Base-by-base conservation (phyloP, 2,888 invertebrate species). In the Nomada goodeniana region DNA sequence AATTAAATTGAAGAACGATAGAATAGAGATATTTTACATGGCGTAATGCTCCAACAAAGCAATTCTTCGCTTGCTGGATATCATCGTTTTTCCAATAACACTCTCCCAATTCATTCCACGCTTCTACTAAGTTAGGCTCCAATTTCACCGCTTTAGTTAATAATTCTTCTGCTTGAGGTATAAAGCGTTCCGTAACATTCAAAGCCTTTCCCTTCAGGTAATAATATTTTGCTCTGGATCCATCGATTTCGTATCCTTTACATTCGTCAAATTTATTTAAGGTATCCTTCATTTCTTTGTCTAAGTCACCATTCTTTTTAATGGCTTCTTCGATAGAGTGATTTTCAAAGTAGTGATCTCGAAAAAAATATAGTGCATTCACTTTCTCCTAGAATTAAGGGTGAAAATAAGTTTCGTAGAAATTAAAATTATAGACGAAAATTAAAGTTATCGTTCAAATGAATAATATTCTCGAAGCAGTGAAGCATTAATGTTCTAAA, bases 71-170 rank as follows among this genome's bases (percentile, higher is more conserved):
- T 89, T 97, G 97, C 84, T 95, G 95, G 9, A 97, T 94, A 91
- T 98, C 97, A 91, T 96, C 96, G 91, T 97, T 97, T 94, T 98
- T 98, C 96, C 97, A 98, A 92, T 97, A 97, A 91, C 97, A 97
- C 93, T 98, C 98, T 0, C 98, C 98, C 0, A 98, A 94, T 92
- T 98, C 97, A 91, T 98, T 98, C 98, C 98, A 98, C 0, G 98
- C 98, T 72, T 96, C 96, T 0, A 97, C 95, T 73, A 97, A 94
- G 87, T 96, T 96, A 0, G 98, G 97, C 91, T 98, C 97, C 57
- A 98, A 94, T 93, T 98, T 98, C 0, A 98, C 97, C 4, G 98
- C 96, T 93, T 97, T 97, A 67, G 97, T 97, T 63, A 98, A 94
- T 68, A 96, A 95, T 89, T 97, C 97, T 82, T 96, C 96, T 0